Conservation (phyloP, 2,888 invertebrate genomes). For the Cyclophora punctaria region DNA sequence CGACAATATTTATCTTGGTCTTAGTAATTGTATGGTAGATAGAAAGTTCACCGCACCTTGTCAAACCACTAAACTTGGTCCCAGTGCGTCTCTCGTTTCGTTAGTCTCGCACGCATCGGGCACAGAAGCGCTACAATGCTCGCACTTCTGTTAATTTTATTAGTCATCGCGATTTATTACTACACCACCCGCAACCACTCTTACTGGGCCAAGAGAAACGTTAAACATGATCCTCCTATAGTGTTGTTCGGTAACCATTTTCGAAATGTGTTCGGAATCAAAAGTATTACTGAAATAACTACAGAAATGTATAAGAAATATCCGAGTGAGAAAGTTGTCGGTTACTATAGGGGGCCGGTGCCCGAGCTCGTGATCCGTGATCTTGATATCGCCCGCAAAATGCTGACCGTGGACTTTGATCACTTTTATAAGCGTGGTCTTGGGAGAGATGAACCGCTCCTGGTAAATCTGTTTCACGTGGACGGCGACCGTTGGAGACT, state of each 20-base stretch:
- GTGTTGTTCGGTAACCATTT: slow-evolving; percentile 46
- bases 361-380: slow-evolving; percentile 49
- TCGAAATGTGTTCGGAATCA: slow-evolving; percentile 28
- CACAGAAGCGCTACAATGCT: slow-evolving; percentile 19
- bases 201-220: slow-evolving; percentile 45
- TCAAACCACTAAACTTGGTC: no score
- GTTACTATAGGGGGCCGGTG: slow-evolving; percentile 39
- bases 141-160: slow-evolving; percentile 14
- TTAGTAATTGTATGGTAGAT: no score
- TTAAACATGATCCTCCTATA: slow-evolving; percentile 41
- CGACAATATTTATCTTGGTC: no score
- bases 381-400: slow-evolving; percentile 35
- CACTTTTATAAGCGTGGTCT: slow-evolving; percentile 43
- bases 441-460: slow-evolving; percentile 38
- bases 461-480: slow-evolving; percentile 39
- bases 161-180: slow-evolving; percentile 27
- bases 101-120: background rate
- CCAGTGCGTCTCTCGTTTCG: no score
- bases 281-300: slow-evolving; percentile 32
- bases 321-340: slow-evolving; percentile 48
- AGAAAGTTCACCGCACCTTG: no score
- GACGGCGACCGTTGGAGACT: slow-evolving; percentile 56
- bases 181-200: slow-evolving; percentile 38
- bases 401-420: slow-evolving; percentile 41
- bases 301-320: slow-evolving; percentile 42